phyloP scores from a whole-genome alignment of 2,113 vertebrate species.

The Tupaia chinensis region DNA sequence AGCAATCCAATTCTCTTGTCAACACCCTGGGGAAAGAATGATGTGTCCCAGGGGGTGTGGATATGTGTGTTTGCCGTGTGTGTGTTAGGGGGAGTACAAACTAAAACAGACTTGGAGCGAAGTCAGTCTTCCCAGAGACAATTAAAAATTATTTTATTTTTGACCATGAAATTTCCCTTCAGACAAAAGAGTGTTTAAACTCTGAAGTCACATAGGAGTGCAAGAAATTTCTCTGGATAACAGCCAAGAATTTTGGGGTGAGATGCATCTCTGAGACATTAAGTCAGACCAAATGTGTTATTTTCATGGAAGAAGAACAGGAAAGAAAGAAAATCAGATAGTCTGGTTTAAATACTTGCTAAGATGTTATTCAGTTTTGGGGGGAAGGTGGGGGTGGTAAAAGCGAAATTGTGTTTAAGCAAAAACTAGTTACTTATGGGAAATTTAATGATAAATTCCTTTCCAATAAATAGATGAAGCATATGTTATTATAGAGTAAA shows the following conservation, averaged over 20 bases:
- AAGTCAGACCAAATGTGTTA: conserved; percentile 78
- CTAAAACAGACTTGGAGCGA: not conserved
- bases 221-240: conserved; percentile 60
- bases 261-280: conserved; percentile 70
- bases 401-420: conserved; percentile 44
- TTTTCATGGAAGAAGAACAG: conserved; percentile 54
- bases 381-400: not conserved
- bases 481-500: conserved; percentile 1
- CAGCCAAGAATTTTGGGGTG: conserved; percentile 62
- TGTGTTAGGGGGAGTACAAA: not conserved
- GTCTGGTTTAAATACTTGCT: conserved; percentile 71
- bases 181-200: conserved; percentile 68
- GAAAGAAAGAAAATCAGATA: conserved; percentile 63
- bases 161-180: conserved; percentile 66
- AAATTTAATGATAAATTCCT: conserved; percentile 62
- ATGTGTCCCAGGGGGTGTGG: not conserved
- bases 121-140: conserved; percentile 28
- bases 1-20: conserved; percentile 39
- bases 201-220: conserved; percentile 62
- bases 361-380: conserved; percentile 51
- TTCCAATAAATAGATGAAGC: conserved; percentile 52
- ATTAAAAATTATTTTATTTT: conserved; percentile 64
- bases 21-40: conserved; percentile 14
- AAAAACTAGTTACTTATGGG: conserved; percentile 27
- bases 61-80: not conserved